Evolutionary conservation across 2,797 vertebrate species (phyloP).

Genomic region (Acridotheres tristis): DNA sequence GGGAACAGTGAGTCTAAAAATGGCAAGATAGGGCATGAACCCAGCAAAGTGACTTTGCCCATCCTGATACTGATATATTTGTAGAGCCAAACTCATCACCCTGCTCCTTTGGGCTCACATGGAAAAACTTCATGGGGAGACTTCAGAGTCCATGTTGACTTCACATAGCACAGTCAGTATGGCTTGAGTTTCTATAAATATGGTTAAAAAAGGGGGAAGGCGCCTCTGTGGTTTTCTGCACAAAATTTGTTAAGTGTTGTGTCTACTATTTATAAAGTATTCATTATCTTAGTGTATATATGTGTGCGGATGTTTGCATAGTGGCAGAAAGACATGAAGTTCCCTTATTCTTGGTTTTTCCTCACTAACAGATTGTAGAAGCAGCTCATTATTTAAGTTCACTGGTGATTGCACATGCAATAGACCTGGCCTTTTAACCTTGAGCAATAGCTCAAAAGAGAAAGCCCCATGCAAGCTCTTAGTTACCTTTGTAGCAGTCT

Average conservation of each 20-base stretch:
- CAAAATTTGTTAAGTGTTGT: neutral
- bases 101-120: rapidly evolving
- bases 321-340: neutral
- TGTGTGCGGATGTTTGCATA: neutral
- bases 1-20: neutral
- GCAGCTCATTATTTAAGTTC: neutral
- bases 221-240: neutral
- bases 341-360: neutral
- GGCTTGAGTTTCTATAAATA: neutral
- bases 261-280: neutral
- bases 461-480: neutral
- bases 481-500: neutral
- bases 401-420: neutral
- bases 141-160: neutral
- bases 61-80: neutral
- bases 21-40: neutral
- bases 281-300: neutral
- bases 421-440: neutral
- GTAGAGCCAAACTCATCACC: neutral
- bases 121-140: rapidly evolving
- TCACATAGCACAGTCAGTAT: neutral
- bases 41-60: neutral
- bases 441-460: neutral
- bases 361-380: neutral
- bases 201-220: neutral